phyloP scores from a whole-genome alignment of 1,140 invertebrate species.

The Papilio polytes region DNA sequence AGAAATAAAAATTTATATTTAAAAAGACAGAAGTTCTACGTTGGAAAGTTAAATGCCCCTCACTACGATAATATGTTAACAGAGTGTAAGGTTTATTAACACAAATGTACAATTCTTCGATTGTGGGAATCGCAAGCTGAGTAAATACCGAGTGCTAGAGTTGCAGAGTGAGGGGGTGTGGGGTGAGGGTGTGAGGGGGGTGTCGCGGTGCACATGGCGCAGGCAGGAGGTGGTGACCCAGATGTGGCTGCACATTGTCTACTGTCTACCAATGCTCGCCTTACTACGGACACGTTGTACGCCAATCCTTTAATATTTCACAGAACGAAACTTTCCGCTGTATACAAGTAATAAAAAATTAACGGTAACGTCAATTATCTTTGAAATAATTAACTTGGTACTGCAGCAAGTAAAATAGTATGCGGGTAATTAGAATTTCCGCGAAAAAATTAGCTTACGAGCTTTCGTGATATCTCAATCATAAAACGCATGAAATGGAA shows the following conservation, averaged over 20 bases:
- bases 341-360: neutral
- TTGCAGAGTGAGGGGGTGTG: too few species aligned
- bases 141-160: neutral
- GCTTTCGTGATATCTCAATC: too few species aligned
- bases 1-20: neutral
- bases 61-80: neutral
- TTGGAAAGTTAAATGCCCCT: neutral
- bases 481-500: neutral
- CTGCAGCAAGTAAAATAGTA: neutral
- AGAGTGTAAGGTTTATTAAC: neutral
- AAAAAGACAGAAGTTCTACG: neutral
- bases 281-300: constrained; percentile 46
- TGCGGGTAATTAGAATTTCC: too few species aligned
- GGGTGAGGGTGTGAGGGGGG: neutral
- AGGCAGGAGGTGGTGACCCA: constrained; percentile 57
- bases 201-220: constrained; percentile 42
- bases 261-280: constrained; percentile 52
- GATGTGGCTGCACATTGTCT: constrained; percentile 64
- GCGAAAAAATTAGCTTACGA: too few species aligned
- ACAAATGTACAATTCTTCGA: constrained; percentile 1
- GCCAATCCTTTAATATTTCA: too few species aligned
- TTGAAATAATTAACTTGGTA: neutral
- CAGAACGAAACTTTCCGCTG: too few species aligned
- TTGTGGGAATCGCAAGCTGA: neutral
- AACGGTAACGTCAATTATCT: neutral